Evolutionary conservation across 2,113 vertebrate genomes (phyloP), one percentile per base, ranked within the genome.

Genomic region (Xerus inauris): DNA sequence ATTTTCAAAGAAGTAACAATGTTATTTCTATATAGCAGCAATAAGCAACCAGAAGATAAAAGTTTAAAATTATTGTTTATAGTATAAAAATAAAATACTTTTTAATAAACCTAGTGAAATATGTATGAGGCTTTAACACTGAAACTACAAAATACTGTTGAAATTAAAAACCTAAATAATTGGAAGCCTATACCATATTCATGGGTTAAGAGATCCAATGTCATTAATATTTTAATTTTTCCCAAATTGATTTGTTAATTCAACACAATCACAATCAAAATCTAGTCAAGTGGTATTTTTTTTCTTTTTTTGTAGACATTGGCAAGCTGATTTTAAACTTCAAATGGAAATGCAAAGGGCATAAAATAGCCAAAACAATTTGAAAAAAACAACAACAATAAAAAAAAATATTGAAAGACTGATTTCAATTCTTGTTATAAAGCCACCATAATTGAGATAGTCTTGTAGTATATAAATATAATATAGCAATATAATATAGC

Each of bases 281-380:
- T 64, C 3, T 92, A 57, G 54, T 57, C 4, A 57, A 57, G 54
- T 20, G 54, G 54, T 57, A n/a, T 57, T 57, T 19, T 8, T 22
- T 57, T 57, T 22, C 54, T 57, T 57, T 22, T 57, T 57, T 87
- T 87, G 24, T 10, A 80, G 38, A 85, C 40, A 22, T 47, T 72
- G 30, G 57, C 40, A 79, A 87, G 10, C 26, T 76, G 24, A 85
- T 93, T 84, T 91, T 91, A 73, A 94, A 81, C 54, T 85, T 81
- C 42, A 95, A 81, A 71, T 49, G 49, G 16, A 54, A 87, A 89
- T 28, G 16, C 2, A 76, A 88, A 80, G 11, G 13, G 32, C 40
- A 72, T 57, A 69, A 54, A 91, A 42, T 71, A 86, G 4, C 0
- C 10, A 49, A 94, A 94, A 81, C 11, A 42, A 51, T 51, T 57